phyloP scores from a whole-genome alignment of 2,888 invertebrate genomes.

The Agrochola lychnidis region DNA sequence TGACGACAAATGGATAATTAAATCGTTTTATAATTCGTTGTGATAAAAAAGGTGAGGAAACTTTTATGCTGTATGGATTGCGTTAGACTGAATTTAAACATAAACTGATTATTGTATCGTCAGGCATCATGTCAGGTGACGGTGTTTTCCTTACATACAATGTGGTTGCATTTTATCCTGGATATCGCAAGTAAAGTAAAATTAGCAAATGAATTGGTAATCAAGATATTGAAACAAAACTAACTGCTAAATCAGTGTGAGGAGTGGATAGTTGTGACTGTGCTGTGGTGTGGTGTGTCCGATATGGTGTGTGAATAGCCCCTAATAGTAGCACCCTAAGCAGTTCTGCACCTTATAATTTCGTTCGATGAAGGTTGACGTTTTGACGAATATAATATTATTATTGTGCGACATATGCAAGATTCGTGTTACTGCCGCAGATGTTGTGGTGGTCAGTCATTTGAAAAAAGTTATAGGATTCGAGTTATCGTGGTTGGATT shows the following conservation, averaged over 20 bases:
- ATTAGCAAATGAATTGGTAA: background rate
- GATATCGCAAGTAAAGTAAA: background rate
- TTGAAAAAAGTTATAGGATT: background rate
- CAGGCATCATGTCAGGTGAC: background rate
- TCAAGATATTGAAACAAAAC: background rate
- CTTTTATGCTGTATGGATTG: no score
- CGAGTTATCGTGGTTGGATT: background rate
- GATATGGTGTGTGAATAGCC: background rate
- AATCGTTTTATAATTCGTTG: background rate
- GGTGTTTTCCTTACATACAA: background rate
- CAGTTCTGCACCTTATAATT: slow-evolving; percentile 77
- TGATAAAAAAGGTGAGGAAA: background rate
- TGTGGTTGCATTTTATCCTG: background rate
- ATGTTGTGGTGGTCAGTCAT: slow-evolving; percentile 54
- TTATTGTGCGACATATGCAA: slow-evolving; percentile 51
- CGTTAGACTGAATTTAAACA: background rate
- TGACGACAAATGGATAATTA: background rate
- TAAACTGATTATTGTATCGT: background rate
- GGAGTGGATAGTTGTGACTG: background rate
- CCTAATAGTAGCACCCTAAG: slow-evolving; percentile 26
- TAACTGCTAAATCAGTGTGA: background rate
- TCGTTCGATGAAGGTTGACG: slow-evolving; percentile 72
- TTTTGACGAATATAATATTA: slow-evolving; percentile 52
- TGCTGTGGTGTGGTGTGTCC: background rate
- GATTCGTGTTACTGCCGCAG: slow-evolving; percentile 66